Conservation (phyloP, 2,797 vertebrate genomes). For the Poecilia gillii region DNA sequence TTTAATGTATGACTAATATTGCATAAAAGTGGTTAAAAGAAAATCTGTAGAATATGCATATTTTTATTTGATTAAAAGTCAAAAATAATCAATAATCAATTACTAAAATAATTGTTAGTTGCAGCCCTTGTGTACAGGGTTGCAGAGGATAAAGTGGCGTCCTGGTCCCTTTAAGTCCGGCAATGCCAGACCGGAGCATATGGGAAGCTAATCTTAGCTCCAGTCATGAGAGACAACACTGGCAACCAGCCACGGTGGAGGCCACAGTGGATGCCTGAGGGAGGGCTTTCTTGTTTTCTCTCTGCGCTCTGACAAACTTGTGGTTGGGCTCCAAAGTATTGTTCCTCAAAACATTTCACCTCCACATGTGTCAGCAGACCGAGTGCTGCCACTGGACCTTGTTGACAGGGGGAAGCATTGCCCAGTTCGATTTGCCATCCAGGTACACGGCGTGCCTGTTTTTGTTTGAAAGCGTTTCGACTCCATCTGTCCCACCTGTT, state of each 20-base stretch:
- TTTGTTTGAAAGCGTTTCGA: conserved; percentile 16
- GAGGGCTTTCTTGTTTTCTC: conserved; percentile 39
- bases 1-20: too few relatives aligned
- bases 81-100: too few relatives aligned
- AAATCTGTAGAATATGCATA: too few relatives aligned
- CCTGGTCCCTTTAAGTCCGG: conserved; percentile 82
- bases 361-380: neutral
- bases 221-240: conserved; percentile 79
- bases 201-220: conserved; percentile 87
- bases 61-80: too few relatives aligned
- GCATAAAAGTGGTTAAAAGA: too few relatives aligned
- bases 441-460: conserved; percentile 26
- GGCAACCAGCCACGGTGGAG: conserved; percentile 77
- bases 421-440: conserved; percentile 10
- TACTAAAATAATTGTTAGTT: too few relatives aligned
- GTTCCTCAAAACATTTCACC: conserved; percentile 2
- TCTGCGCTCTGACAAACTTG: conserved; percentile 26
- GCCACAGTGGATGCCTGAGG: conserved; percentile 64
- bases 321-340: conserved; percentile 10
- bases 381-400: conserved; percentile 2
- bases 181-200: conserved; percentile 81
- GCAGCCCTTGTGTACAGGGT: neutral
- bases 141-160: conserved; percentile 14
- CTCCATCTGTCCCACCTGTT: conserved; percentile 26
- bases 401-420: conserved; percentile 33